Evolutionary conservation across 1,140 invertebrate genomes (phyloP).

Genomic region (Pollicipes pollicipes): DNA sequence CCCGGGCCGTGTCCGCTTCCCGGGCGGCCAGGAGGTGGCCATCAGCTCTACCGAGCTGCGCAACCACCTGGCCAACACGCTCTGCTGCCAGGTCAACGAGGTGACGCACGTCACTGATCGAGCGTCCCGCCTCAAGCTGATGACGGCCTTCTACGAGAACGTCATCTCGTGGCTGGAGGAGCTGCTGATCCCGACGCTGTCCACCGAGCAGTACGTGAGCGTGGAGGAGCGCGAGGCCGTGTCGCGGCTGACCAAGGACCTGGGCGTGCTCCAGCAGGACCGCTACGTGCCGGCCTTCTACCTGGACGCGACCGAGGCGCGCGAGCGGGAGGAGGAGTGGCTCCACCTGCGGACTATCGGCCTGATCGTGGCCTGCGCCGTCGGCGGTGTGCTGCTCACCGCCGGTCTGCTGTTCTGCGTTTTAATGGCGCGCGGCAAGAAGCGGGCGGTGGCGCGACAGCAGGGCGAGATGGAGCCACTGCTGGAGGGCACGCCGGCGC

Average conservation of each 20-base stretch:
- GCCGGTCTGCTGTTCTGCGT: neutral
- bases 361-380: neutral
- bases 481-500: neutral
- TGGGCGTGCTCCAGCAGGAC: neutral
- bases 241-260: neutral
- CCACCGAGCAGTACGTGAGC: neutral
- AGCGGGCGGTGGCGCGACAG: neutral
- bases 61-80: neutral
- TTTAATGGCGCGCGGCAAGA: neutral
- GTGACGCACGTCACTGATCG: neutral
- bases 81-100: neutral
- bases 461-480: neutral
- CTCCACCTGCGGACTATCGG: neutral
- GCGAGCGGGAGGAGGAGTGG: neutral
- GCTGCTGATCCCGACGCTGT: neutral
- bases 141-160: neutral
- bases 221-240: neutral
- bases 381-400: neutral
- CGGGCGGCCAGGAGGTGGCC: neutral
- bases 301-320: neutral
- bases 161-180: neutral
- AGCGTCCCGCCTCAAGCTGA: neutral
- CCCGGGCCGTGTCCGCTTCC: neutral
- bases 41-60: neutral
- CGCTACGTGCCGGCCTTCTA: neutral